These are phyloP conservation scores for Chalcis sispes DNA, from an alignment of 2,888 invertebrate genomes.

Conservation along the genomic window DNA sequence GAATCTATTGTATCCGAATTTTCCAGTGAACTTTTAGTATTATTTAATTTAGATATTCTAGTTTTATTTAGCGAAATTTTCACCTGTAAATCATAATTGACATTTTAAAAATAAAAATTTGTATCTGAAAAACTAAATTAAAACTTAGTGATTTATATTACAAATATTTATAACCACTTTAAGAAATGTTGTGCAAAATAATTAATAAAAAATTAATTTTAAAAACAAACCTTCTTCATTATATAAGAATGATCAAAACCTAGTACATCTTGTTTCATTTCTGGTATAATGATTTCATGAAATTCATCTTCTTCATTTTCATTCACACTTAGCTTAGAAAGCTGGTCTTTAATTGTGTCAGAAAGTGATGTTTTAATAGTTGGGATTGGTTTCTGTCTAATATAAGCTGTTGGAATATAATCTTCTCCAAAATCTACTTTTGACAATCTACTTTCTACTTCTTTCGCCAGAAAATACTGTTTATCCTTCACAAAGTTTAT, in stretches of 20 bases:
- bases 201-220: conserved; percentile 21
- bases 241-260: conserved; percentile 83
- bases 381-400: background rate
- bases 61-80: conserved; percentile 69
- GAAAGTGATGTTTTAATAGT: conserved; percentile 61
- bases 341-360: conserved; percentile 51
- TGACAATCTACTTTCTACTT: conserved; percentile 80
- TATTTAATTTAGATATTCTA: conserved; percentile 64
- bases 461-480: conserved; percentile 77
- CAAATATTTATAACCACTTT: background rate
- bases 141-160: background rate
- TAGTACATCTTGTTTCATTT: conserved; percentile 85
- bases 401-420: conserved; percentile 76
- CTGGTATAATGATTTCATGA: conserved; percentile 78
- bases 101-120: conserved; percentile 5
- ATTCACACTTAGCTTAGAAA: conserved; percentile 44
- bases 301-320: conserved; percentile 51
- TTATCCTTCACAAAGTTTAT: conserved; percentile 86
- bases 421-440: conserved; percentile 84
- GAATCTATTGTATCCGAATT: background rate
- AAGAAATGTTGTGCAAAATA: conserved; percentile 19
- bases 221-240: conserved; percentile 76
- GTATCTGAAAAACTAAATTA: conserved; percentile 16
- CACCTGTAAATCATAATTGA: conserved; percentile 65
- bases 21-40: conserved; percentile 9